Conservation (phyloP, 2,113 vertebrate genomes). For the Procavia capensis region DNA sequence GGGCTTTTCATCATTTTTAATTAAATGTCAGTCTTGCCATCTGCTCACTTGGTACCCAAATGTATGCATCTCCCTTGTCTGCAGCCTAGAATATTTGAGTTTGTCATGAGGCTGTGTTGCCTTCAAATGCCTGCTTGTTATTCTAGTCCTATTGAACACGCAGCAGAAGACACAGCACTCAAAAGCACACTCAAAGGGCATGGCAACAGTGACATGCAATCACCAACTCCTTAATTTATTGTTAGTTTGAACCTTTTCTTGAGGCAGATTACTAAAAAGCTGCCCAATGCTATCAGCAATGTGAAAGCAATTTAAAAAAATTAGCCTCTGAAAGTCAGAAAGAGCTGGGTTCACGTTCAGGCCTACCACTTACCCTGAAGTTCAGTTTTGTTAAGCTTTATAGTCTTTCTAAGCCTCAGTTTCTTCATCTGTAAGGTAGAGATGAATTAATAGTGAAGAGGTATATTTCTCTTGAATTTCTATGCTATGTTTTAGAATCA, state of each 20-base stretch:
- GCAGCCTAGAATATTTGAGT: background rate
- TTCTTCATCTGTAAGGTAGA: background rate
- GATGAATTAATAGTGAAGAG: background rate
- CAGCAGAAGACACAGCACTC: background rate
- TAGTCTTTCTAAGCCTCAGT: background rate
- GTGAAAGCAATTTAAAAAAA: background rate
- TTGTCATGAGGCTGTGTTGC: background rate
- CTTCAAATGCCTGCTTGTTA: background rate
- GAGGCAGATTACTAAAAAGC: background rate
- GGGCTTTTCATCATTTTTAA: conserved; percentile 7
- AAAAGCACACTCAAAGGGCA: background rate
- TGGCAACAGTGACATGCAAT: background rate
- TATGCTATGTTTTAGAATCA: background rate
- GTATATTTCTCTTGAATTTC: background rate
- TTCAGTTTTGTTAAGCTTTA: background rate
- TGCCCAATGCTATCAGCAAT: background rate
- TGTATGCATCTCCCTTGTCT: background rate
- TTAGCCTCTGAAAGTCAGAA: background rate
- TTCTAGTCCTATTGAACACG: background rate
- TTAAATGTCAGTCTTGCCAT: background rate
- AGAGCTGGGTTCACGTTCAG: background rate
- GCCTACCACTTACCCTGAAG: background rate
- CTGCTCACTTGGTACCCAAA: background rate
- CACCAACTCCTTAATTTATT: background rate
- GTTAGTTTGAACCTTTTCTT: background rate